Evolutionary conservation across 1,140 invertebrate species (phyloP), one percentile per base, ranked within the genome.

Genomic region (Trachelipus rathkii): DNA sequence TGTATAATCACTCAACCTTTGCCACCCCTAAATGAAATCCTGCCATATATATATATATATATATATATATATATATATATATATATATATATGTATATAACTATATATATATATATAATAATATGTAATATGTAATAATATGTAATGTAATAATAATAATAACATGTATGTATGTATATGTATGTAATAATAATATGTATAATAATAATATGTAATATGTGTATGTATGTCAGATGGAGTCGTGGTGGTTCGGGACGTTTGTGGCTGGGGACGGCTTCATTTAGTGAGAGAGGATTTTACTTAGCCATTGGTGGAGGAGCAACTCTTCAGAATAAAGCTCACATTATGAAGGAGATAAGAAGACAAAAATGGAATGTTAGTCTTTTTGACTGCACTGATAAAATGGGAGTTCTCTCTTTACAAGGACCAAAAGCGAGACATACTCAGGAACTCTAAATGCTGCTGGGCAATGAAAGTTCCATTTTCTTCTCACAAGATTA

Each of bases 321-420:
- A 7, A 89, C 91, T 0, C 91, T 90, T 81, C 93, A 95, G 83
- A 91, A 90, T 0, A 88, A 89, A 77, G 87, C 89, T 19, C 90
- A 92, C 80, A 87, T 95, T 9, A 87, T 87, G 13, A 88, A 88
- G 71, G 88, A 91, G 73, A 88, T 95, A 7, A 87, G 89, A 33
- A 88, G 89, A 19, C 88, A 92, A 81, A 87, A 88, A 5, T 91
- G 94, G 76, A 87, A 91, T n/a, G 92, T 91, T 0, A 88, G 87
- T 10, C 84, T 95, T 11, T 88, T 89, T 5, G 91, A 95, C 84
- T 87, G 91, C 43, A 91, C 91, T 0, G 89, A 92, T 45, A 89
- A 92, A 74, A 88, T 95, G 77, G 93, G 92, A 71, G 88, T 96
- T 45, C 85, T 96, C n/a, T 93, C 92, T 13, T 85, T 96, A 44